Conservation (phyloP, 92 coral and sea anemone species). For the Porites evermanni region DNA sequence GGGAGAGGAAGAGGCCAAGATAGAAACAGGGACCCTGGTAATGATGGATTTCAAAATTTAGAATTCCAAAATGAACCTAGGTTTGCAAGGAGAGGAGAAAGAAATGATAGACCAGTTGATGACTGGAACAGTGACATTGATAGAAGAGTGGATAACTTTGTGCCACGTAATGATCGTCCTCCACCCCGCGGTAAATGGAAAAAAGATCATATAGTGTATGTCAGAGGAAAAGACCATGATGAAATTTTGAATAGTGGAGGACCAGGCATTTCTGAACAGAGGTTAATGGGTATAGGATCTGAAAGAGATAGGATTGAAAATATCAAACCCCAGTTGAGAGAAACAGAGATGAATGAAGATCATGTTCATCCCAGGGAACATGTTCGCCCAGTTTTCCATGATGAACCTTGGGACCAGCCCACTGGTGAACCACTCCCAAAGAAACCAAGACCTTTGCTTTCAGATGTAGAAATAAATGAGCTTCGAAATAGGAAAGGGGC, state of each 20-base stretch:
- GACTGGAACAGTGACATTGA: conserved; percentile 28
- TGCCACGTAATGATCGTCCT: conserved; percentile 6
- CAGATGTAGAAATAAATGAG: conserved; percentile 72
- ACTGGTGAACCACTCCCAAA: conserved; percentile 69
- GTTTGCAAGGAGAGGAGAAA: conserved; percentile 14
- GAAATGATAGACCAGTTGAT: neutral
- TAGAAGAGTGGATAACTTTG: conserved; percentile 9
- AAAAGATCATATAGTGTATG: neutral
- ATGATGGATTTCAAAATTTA: conserved; percentile 16
- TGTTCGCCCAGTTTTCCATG: neutral
- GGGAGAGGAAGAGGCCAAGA: conserved; percentile 53
- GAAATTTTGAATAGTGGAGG: conserved; percentile 29
- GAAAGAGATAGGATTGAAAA: conserved; percentile 35
- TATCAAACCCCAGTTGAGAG: conserved; percentile 2
- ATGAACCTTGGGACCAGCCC: conserved; percentile 1
- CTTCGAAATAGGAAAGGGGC: conserved; percentile 64
- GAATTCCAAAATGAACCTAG: conserved; percentile 27
- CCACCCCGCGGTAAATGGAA: conserved; percentile 2
- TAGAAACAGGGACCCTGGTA: conserved; percentile 24
- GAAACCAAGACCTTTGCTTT: conserved; percentile 83
- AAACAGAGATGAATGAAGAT: conserved; percentile 16
- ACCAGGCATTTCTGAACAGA: conserved; percentile 35
- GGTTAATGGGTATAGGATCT: conserved; percentile 2
- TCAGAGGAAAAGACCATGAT: conserved; percentile 23
- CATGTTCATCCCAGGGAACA: neutral